A percentile compares a stretch with the other conserved stretches of the same genome.
phyloP scores from a whole-genome alignment of 2,888 invertebrate species.

The Isoperla grammatica region DNA sequence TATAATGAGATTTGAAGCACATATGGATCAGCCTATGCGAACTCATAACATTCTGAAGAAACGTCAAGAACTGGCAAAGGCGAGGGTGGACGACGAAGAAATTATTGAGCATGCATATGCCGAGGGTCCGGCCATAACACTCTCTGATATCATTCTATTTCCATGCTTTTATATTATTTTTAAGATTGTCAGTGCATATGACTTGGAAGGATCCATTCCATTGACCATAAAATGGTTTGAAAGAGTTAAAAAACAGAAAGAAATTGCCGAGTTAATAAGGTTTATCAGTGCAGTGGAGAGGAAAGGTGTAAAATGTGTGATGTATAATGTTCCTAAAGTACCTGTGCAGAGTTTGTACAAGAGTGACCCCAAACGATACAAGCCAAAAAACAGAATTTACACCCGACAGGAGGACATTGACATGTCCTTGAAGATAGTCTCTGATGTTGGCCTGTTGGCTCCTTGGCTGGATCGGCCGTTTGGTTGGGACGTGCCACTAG shows the following conservation, averaged over 20 bases:
- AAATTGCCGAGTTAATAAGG: conserved; percentile 33
- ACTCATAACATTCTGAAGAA: conserved; percentile 81
- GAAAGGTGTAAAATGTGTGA: conserved; percentile 6
- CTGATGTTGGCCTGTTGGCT: conserved; percentile 11
- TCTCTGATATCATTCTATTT: conserved; percentile 77
- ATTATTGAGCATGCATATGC: conserved; percentile 64
- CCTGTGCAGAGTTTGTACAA: conserved; percentile 66
- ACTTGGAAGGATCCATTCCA: conserved; percentile 50
- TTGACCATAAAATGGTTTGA: conserved; percentile 59
- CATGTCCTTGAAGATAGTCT: conserved; percentile 49
- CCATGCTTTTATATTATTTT: conserved; percentile 62
- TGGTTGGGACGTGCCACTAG: conserved; percentile 46
- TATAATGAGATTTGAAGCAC: conserved; percentile 73
- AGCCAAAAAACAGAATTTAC: conserved; percentile 63
- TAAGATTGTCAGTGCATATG: conserved; percentile 42
- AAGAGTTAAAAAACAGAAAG: conserved; percentile 37
- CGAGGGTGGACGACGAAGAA: conserved; percentile 37
- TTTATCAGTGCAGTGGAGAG: conserved; percentile 18
- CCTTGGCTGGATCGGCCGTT: conserved; percentile 38
- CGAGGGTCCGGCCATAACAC: conserved; percentile 74
- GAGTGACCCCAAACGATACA: conserved; percentile 70
- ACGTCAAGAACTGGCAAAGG: conserved; percentile 48
- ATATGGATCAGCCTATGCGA: conserved; percentile 74
- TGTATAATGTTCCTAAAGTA: conserved; percentile 45
- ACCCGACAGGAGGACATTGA: conserved; percentile 74